Evolutionary conservation across 2,797 vertebrate genomes (phyloP).

Genomic region (Melanotaenia boesemani): DNA sequence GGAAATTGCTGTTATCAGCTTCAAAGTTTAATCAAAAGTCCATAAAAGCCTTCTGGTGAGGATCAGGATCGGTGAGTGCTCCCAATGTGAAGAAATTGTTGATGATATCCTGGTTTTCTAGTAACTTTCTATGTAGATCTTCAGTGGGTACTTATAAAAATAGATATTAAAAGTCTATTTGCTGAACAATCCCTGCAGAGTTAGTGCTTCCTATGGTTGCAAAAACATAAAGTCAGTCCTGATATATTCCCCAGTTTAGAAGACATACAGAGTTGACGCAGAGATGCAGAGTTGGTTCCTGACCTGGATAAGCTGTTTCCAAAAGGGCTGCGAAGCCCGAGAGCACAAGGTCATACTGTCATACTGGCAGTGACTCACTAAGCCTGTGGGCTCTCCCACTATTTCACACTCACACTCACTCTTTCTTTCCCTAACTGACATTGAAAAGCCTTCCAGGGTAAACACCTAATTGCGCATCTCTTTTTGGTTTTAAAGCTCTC

Average conservation of each 20-base stretch:
- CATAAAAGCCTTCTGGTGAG: constrained; percentile 34
- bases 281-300: constrained; percentile 55
- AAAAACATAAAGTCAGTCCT: constrained; percentile 13
- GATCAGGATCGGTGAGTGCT: constrained; percentile 18
- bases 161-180: constrained; percentile 2
- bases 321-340: constrained; percentile 54
- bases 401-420: constrained; percentile 25
- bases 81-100: neutral
- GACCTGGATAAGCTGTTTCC: constrained; percentile 68
- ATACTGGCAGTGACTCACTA: constrained; percentile 63
- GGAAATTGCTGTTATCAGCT: constrained; percentile 57
- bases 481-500: constrained; percentile 69
- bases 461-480: constrained; percentile 73
- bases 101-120: constrained; percentile 8
- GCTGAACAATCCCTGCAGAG: neutral
- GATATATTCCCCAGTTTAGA: constrained; percentile 26
- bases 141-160: constrained; percentile 12
- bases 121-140: neutral
- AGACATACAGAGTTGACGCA: neutral
- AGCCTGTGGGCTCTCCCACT: constrained; percentile 47
- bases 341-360: constrained; percentile 79
- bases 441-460: constrained; percentile 70
- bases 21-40: constrained; percentile 43
- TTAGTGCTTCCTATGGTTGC: neutral
- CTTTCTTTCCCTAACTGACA: constrained; percentile 33